Base-by-base conservation (phyloP, 1,140 invertebrate genomes). In the Eulimnadia texana region DNA sequence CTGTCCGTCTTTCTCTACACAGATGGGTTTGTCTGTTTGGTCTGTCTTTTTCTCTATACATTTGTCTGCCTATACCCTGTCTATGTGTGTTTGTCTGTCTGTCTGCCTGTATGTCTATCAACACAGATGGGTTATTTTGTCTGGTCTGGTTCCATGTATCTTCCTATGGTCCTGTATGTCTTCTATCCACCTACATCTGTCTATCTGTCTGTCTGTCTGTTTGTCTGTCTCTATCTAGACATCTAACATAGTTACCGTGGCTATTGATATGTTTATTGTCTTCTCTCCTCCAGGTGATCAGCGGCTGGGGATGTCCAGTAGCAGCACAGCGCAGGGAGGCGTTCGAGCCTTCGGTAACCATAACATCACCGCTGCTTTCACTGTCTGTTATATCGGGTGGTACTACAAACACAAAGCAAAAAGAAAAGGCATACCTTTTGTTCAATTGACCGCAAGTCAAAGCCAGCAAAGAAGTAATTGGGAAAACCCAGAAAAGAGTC, bases 331-430 rank as follows among this genome's bases (percentile, higher is more conserved):
- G 78, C 52, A 94, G 74, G 25, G 84, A 85, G 16, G 91, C 86
- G 69, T 93, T 90, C 49, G 81, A 82, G 2, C 87, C 88, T 71
- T 94, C 90, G 42, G 84, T 74, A 2, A 88, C 85, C 50, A 91
- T 84, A 76, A 92, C 84, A 72, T 93, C 89, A n/a, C 86, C 83
- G 69, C 87, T 88, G 56, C 88, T 89, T 24, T 84, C 82, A 68
- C 85, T 83, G 76, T 92, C 87, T 68, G 89, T 73, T 16, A 61
- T 61, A 72, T 89, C 85, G 13, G 90, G 90, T 16, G 89, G 88
- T 59, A 93, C 90, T 91, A 76, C 65, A 82, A 71, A 72, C 68
- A 24, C 66, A 65, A 62, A 23, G 19, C 57, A 58, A 51, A n/a
- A 51, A 47, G n/a, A 10, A 47, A 11, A 47, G n/a, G n/a, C 11